Base-by-base conservation (phyloP, 2,888 invertebrate genomes). In the Eristalis pertinax region DNA sequence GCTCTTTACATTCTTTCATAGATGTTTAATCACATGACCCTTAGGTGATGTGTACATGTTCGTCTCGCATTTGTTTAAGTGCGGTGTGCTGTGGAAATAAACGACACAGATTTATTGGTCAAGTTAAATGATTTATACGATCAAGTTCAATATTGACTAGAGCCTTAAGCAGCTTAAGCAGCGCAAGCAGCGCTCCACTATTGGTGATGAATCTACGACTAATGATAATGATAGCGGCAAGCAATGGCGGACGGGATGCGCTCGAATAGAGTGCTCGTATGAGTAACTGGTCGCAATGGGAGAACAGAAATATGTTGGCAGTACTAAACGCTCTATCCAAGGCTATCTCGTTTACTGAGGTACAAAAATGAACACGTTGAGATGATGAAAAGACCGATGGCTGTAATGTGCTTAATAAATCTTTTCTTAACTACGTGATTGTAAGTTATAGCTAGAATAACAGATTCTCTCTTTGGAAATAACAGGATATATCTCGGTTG, bases 41-140 rank as follows among this genome's bases (percentile, higher is more conserved):
- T 13, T 56, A 10, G 32, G 56, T 56, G n/a, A 4, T 58, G n/a
- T 32, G 7, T 38, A 32, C 38, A 3, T 56, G 19, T 41, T 13
- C 10, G 11, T 22, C n/a, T 68, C 68, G 8, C 11, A 58, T 75
- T 56, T 60, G 22, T 15, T 11, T 63, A 15, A 13, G 41, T 50
- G 29, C 50, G 24, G n/a, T 24, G 68, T 64, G 50, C 58, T 56
- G 38, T 50, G 22, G 41, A 77, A 78, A 78, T 43, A 69, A 75
- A 63, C 84, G 84, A 87, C 84, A 87, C 73, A 84, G 87, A 87
- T 87, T 87, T 87, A 87, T 87, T 80, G 87, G 64, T 76, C 84
- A 87, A 69, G 84, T 87, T 87, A 87, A 87, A 80, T 87, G 87
- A 84, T 87, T 87, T 87, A 87, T 87, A 80, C 68, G 79, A 87